These are phyloP conservation scores for Peromyscus aztecus DNA, from an alignment of 2,797 vertebrate species.

Conservation along the genomic window DNA sequence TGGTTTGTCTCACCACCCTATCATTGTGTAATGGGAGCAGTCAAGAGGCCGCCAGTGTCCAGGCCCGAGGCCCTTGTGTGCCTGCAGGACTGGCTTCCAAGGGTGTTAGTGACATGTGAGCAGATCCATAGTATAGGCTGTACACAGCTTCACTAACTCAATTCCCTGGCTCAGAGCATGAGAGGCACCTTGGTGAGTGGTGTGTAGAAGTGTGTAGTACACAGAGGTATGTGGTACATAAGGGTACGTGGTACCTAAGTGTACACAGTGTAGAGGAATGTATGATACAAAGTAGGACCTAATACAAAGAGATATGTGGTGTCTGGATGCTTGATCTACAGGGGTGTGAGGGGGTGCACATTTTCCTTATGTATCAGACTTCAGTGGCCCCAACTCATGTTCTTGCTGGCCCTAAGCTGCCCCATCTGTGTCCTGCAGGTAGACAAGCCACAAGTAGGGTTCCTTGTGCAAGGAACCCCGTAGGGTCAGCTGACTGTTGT, in stretches of 20 bases:
- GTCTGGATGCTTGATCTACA: neutral
- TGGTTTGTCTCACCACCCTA: too few species aligned
- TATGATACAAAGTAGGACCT: neutral
- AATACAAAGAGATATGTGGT: neutral
- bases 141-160: neutral
- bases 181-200: neutral
- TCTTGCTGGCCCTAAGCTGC: too few species aligned
- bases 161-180: neutral
- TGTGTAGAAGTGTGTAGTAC: neutral
- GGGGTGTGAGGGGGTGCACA: neutral
- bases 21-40: accelerated
- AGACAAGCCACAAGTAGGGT: neutral
- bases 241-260: neutral
- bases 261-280: neutral
- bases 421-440: neutral
- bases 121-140: neutral
- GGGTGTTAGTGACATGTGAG: neutral
- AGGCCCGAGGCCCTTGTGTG: neutral
- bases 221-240: neutral
- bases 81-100: neutral
- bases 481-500: neutral
- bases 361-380: neutral
- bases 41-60: neutral
- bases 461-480: neutral
- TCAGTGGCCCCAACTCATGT: neutral